Evolutionary conservation across 1,140 invertebrate genomes (phyloP).

Genomic region (Drosophila nigrodunni): DNA sequence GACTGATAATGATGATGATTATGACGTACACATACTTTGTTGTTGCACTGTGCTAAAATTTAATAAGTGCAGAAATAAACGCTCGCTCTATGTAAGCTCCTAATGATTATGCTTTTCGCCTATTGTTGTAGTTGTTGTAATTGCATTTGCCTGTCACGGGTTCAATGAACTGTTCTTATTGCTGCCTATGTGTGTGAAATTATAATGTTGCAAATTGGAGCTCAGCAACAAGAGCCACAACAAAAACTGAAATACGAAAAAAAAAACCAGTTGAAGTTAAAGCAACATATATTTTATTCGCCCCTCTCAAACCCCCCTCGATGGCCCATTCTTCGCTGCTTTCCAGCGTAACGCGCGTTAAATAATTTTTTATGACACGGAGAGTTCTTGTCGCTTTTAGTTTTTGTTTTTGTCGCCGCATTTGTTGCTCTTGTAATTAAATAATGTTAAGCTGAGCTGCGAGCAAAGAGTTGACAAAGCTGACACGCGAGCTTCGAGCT

Average conservation of each 20-base stretch:
- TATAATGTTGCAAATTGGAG: constrained; percentile 72
- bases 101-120: constrained; percentile 66
- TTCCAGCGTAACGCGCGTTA: constrained; percentile 43
- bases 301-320: background rate
- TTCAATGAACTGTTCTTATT: constrained; percentile 65
- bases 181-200: constrained; percentile 52
- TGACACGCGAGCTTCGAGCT: constrained; percentile 62
- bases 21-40: constrained; percentile 44
- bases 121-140: constrained; percentile 41
- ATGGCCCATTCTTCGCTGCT: background rate
- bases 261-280: constrained; percentile 54
- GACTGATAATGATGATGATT: constrained; percentile 58
- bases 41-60: constrained; percentile 71
- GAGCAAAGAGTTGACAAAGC: constrained; percentile 58
- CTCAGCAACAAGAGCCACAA: constrained; percentile 47
- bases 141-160: constrained; percentile 45
- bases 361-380: constrained; percentile 78
- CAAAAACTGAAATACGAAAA: constrained; percentile 43
- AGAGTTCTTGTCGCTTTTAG: constrained; percentile 64
- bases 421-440: constrained; percentile 67
- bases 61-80: constrained; percentile 82
- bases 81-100: constrained; percentile 70
- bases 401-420: constrained; percentile 31
- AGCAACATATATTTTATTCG: constrained; percentile 21
- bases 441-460: constrained; percentile 72